These are phyloP conservation scores for Danionella dracula DNA, from an alignment of 2,797 vertebrate genomes.

Conservation along the genomic window DNA sequence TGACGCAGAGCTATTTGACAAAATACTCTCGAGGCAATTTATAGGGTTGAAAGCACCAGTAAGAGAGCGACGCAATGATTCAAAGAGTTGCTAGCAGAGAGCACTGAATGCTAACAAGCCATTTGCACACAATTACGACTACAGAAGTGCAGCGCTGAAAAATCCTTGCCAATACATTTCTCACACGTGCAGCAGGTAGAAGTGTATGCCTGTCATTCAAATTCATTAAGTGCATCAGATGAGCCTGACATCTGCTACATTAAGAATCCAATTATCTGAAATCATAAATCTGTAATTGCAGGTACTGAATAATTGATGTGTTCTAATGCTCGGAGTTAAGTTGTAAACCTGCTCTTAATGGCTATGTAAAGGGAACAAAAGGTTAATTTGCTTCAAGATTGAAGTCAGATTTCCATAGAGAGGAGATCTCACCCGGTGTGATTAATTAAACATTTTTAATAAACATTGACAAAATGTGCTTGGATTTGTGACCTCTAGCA, in stretches of 20 bases:
- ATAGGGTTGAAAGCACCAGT: slow-evolving; percentile 11
- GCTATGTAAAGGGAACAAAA: slow-evolving; percentile 59
- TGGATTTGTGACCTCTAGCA: background rate
- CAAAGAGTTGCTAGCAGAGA: slow-evolving; percentile 6
- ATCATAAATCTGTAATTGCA: slow-evolving; percentile 71
- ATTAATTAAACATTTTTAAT: slow-evolving; percentile 19
- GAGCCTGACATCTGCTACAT: slow-evolving; percentile 68
- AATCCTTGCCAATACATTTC: background rate
- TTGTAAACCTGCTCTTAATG: slow-evolving; percentile 65
- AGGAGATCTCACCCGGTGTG: background rate
- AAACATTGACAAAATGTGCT: background rate
- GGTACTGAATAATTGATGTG: slow-evolving; percentile 69
- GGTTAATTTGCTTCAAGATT: slow-evolving; percentile 50
- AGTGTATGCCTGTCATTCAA: slow-evolving; percentile 59
- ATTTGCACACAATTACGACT: slow-evolving; percentile 22
- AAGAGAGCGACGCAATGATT: slow-evolving; percentile 1
- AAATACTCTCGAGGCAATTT: slow-evolving; percentile 16
- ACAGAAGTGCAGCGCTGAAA: slow-evolving; percentile 1
- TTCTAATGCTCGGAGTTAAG: slow-evolving; percentile 59
- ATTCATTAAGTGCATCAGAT: slow-evolving; percentile 69
- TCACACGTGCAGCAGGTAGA: background rate
- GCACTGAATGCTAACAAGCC: slow-evolving; percentile 11
- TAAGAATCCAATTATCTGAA: slow-evolving; percentile 74
- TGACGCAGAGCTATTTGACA: slow-evolving; percentile 20
- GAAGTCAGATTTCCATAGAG: slow-evolving; percentile 43